A percentile compares a stretch with the other conserved stretches of the same genome.
phyloP scores from a whole-genome alignment of 2,797 vertebrate species.

The Hapalemur alaotrensis region DNA sequence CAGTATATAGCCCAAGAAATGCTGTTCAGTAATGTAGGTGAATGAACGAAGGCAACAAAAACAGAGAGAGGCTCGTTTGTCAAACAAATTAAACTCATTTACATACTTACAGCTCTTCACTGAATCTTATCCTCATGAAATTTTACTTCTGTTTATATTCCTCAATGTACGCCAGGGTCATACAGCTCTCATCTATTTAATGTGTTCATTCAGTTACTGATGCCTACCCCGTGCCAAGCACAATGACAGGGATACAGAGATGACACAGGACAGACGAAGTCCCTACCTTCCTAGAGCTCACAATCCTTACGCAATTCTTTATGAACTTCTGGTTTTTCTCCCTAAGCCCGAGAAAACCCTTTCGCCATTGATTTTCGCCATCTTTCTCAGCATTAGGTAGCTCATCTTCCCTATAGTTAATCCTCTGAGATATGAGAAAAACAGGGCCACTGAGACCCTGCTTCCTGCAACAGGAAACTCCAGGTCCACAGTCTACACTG shows the following conservation, averaged over 20 bases:
- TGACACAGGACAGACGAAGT: rapidly evolving
- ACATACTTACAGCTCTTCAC: not conserved
- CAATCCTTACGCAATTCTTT: not conserved
- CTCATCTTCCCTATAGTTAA: not conserved
- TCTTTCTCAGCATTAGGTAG: not conserved
- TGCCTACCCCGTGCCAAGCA: rapidly evolving
- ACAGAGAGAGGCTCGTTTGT: not conserved
- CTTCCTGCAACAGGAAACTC: not conserved
- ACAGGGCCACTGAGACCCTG: not conserved
- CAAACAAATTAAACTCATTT: not conserved
- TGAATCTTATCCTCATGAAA: not conserved
- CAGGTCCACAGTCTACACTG: not conserved
- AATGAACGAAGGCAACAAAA: not conserved
- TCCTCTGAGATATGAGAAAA: not conserved
- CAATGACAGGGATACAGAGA: not conserved
- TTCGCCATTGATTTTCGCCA: not conserved
- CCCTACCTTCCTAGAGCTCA: not conserved
- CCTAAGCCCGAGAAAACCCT: not conserved
- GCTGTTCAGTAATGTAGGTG: not conserved
- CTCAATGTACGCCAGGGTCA: not conserved
- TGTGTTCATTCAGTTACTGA: not conserved
- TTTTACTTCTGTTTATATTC: not conserved
- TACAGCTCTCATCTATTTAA: not conserved
- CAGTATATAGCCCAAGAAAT: not conserved
- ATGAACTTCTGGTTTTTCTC: not conserved